These are phyloP conservation scores for Rhagologus leucostigma DNA, from an alignment of 2,113 vertebrate genomes.

Conservation along the genomic window DNA sequence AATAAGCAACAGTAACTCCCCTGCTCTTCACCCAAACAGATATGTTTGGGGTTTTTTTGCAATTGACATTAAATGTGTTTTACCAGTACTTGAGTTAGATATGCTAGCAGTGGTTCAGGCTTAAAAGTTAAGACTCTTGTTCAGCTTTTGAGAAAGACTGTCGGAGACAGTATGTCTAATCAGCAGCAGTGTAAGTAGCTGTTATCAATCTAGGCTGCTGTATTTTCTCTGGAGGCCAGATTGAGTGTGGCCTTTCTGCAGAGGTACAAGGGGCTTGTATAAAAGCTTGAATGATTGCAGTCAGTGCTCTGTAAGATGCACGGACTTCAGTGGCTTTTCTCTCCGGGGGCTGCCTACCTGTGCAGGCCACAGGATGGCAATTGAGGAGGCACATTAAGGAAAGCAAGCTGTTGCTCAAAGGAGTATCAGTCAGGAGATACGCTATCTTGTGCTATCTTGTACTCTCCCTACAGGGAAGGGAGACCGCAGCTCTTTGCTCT, in stretches of 20 bases:
- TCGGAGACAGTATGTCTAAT: not conserved
- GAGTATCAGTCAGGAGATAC: not conserved
- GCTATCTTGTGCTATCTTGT: rapidly evolving
- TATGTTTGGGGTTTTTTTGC: rapidly evolving
- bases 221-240: not conserved
- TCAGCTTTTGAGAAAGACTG: not conserved
- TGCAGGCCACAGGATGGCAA: not conserved
- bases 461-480: too few species aligned
- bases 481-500: not conserved
- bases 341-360: not conserved
- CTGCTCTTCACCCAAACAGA: not conserved
- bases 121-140: not conserved
- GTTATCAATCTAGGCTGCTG: not conserved
- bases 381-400: not conserved
- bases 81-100: not conserved
- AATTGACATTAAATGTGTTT: not conserved
- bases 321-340: not conserved
- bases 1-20: not conserved
- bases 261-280: not conserved
- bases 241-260: not conserved
- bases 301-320: rapidly evolving
- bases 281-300: not conserved
- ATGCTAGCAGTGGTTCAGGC: not conserved
- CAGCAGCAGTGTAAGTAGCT: not conserved
- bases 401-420: not conserved